Percentiles rank a stretch among this genome's conserved stretches.
Conservation (phyloP, 2,797 vertebrate genomes). For the Sus cebifrons region DNA sequence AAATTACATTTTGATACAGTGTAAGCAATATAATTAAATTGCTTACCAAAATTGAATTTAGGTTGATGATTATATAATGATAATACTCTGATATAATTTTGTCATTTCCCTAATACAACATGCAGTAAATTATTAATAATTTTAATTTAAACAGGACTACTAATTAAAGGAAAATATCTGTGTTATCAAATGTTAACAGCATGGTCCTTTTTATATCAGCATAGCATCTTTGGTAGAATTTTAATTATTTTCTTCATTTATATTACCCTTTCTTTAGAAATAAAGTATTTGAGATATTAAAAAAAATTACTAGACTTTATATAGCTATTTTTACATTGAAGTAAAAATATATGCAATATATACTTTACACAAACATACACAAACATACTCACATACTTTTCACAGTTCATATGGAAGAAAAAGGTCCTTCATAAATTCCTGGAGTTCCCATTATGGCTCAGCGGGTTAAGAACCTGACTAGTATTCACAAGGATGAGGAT, state of each 20-base stretch:
- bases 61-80: constrained; percentile 76
- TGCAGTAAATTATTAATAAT: constrained; percentile 52
- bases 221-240: background rate
- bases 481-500: too few species aligned
- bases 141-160: constrained; percentile 76
- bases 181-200: constrained; percentile 66
- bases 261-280: constrained; percentile 7
- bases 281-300: constrained; percentile 58
- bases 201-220: constrained; percentile 55
- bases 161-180: constrained; percentile 68
- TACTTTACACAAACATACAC: background rate
- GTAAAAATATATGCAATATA: background rate
- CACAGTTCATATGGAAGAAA: background rate
- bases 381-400: background rate
- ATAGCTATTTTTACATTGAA: background rate
- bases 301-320: constrained; percentile 41
- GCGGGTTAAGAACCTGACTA: too few species aligned
- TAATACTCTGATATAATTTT: constrained; percentile 65
- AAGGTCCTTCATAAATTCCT: background rate
- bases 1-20: constrained; percentile 75
- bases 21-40: constrained; percentile 76
- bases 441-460: too few species aligned
- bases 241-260: constrained; percentile 65
- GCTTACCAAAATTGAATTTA: constrained; percentile 77
- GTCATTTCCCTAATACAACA: constrained; percentile 47